Evolutionary conservation across 1,140 invertebrate genomes (phyloP).

Genomic region (Diachasmimorpha longicaudata): DNA sequence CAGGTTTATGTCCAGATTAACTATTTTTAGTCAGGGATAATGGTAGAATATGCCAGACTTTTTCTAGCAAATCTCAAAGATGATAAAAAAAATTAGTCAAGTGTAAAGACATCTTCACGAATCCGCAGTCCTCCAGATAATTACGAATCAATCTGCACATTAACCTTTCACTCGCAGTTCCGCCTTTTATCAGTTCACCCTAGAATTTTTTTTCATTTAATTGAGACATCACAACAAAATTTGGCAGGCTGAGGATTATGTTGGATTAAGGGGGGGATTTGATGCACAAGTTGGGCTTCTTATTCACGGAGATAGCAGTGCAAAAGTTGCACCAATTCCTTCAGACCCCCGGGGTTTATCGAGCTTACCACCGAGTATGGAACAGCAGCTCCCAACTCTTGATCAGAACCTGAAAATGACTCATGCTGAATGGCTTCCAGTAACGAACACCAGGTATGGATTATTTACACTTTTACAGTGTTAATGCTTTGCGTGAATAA

Average conservation of each 20-base stretch:
- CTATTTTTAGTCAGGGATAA: too few species aligned
- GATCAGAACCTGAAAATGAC: conserved; percentile 54
- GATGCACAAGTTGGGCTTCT: conserved; percentile 57
- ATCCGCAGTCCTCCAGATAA: too few species aligned
- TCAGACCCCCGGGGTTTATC: conserved; percentile 50
- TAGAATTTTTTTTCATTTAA: background rate
- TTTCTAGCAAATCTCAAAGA: too few species aligned
- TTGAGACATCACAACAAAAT: background rate
- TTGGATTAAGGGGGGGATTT: conserved; percentile 54
- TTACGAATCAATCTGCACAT: too few species aligned
- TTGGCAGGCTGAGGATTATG: conserved; percentile 57
- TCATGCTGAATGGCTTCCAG: conserved; percentile 60
- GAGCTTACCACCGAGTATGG: conserved; percentile 54
- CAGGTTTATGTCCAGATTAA: too few species aligned
- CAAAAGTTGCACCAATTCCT: conserved; percentile 32
- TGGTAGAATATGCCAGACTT: too few species aligned
- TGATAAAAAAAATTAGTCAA: too few species aligned
- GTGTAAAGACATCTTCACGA: too few species aligned
- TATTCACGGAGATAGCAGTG: conserved; percentile 38
- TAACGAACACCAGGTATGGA: conserved; percentile 59
- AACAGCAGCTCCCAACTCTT: conserved; percentile 53
- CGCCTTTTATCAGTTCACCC: background rate
- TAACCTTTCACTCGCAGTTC: background rate
- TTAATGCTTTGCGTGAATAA: too few species aligned
- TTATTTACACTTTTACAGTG: too few species aligned